A percentile compares a stretch with the other conserved stretches of the same genome.
These are phyloP conservation scores for Galleria mellonella DNA, from an alignment of 1,140 invertebrate genomes.

Conservation along the genomic window DNA sequence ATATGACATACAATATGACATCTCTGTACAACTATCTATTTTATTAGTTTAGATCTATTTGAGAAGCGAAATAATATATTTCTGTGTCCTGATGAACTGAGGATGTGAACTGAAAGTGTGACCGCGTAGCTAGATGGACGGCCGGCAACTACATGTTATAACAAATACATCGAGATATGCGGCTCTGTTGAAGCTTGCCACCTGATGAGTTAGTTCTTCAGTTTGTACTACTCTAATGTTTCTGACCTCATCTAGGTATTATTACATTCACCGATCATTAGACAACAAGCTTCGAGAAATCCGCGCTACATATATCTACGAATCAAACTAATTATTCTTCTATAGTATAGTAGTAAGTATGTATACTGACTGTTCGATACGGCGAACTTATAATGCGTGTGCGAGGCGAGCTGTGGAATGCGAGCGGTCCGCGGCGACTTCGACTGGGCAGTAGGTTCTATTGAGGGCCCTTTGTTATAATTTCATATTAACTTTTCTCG, in stretches of 20 bases:
- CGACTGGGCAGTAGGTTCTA: conserved; percentile 83
- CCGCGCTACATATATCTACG: conserved; percentile 69
- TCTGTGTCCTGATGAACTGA: conserved; percentile 49
- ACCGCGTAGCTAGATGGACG: conserved; percentile 46
- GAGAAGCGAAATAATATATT: conserved; percentile 49
- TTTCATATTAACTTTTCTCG: conserved; percentile 81
- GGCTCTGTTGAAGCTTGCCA: conserved; percentile 24
- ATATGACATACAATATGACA: conserved; percentile 14
- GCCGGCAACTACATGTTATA: conserved; percentile 66
- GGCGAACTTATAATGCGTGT: conserved; percentile 32
- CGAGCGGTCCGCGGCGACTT: conserved; percentile 74
- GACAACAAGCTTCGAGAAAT: conserved; percentile 21
- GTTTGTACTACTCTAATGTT: not conserved
- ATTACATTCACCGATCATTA: conserved; percentile 4
- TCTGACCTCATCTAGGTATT: not conserved
- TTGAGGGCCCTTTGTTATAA: conserved; percentile 87
- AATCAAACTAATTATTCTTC: conserved; percentile 73
- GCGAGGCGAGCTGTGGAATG: conserved; percentile 33
- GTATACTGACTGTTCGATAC: conserved; percentile 60
- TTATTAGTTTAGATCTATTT: conserved; percentile 55
- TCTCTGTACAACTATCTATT: conserved; percentile 68
- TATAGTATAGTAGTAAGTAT: conserved; percentile 73
- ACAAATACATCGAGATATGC: conserved; percentile 68
- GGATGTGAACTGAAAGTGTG: conserved; percentile 59
- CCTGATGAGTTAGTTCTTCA: not conserved